phyloP scores from a whole-genome alignment of 2,797 vertebrate species.

The Gobionotothen gibberifrons region DNA sequence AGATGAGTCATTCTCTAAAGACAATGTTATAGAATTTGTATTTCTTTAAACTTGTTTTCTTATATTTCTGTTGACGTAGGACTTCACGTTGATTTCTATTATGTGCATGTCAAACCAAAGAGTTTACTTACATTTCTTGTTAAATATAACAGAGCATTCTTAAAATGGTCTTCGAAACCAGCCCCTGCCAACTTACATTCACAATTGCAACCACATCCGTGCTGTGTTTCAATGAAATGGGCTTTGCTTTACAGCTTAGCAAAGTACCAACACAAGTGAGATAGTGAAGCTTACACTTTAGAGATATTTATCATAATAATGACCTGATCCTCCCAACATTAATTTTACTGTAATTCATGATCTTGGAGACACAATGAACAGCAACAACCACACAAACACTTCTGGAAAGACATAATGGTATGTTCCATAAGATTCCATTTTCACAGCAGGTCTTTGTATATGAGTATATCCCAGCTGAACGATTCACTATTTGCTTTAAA shows the following conservation, averaged over 20 bases:
- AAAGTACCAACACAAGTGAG: constrained; percentile 2
- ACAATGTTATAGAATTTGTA: constrained; percentile 24
- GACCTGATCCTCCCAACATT: constrained; percentile 7
- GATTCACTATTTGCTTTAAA: constrained; percentile 59
- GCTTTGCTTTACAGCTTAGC: constrained; percentile 22
- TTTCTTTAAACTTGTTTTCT: constrained; percentile 11
- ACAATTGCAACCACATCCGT: constrained; percentile 47
- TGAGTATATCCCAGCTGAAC: constrained; percentile 55
- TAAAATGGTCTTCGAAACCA: constrained; percentile 46
- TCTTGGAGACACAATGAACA: constrained; percentile 4
- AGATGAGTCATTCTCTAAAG: constrained; percentile 39
- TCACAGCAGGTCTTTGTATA: constrained; percentile 51
- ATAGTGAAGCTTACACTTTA: constrained; percentile 4
- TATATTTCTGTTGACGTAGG: constrained; percentile 44
- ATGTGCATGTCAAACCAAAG: constrained; percentile 86
- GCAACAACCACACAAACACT: constrained; percentile 7
- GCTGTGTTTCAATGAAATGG: constrained; percentile 28
- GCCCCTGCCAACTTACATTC: constrained; percentile 24
- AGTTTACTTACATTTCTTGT: constrained; percentile 69
- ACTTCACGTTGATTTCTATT: constrained; percentile 59
- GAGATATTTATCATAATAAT: constrained; percentile 16
- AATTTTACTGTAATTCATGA: constrained; percentile 3
- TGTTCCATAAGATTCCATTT: constrained; percentile 17
- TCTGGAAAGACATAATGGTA: constrained; percentile 10
- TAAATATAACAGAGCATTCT: constrained; percentile 49